Percentiles rank a stretch among this genome's conserved stretches.
Evolutionary conservation across 2,797 vertebrate species (phyloP).

Genomic region (Amazona ochrocephala): DNA sequence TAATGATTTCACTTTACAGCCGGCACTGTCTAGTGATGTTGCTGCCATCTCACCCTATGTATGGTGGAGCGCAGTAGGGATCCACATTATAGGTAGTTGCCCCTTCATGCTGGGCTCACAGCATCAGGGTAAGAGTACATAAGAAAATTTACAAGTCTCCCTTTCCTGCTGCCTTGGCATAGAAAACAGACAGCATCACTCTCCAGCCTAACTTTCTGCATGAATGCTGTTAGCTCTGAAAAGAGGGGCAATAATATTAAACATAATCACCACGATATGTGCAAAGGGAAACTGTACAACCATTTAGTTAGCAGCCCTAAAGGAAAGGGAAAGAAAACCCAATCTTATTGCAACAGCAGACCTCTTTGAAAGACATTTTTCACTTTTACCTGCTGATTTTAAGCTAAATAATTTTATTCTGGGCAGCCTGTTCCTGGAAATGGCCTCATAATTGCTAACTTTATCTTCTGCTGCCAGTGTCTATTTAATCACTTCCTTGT

Average conservation of each 20-base stretch:
- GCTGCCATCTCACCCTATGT: neutral
- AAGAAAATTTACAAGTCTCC: neutral
- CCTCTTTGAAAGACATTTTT: neutral
- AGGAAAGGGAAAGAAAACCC: neutral
- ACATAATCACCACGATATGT: neutral
- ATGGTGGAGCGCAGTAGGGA: neutral
- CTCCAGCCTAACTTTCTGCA: neutral
- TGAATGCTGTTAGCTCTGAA: neutral
- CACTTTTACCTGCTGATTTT: constrained; percentile 40
- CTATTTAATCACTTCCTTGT: constrained; percentile 57
- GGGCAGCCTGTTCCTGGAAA: constrained; percentile 52
- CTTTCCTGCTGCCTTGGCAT: neutral
- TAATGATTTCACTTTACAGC: neutral
- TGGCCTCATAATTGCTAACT: constrained; percentile 59
- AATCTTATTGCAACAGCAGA: neutral
- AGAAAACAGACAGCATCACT: neutral
- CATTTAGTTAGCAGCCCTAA: neutral
- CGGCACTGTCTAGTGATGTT: neutral
- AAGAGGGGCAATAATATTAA: neutral
- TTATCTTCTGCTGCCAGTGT: constrained; percentile 60
- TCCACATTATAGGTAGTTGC: accelerated
- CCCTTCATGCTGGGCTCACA: neutral
- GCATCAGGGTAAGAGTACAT: neutral
- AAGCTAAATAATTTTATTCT: constrained; percentile 62
- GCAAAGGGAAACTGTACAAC: neutral